Evolutionary conservation across 1,140 invertebrate genomes (phyloP).

Genomic region (Psilanteris sp.): DNA sequence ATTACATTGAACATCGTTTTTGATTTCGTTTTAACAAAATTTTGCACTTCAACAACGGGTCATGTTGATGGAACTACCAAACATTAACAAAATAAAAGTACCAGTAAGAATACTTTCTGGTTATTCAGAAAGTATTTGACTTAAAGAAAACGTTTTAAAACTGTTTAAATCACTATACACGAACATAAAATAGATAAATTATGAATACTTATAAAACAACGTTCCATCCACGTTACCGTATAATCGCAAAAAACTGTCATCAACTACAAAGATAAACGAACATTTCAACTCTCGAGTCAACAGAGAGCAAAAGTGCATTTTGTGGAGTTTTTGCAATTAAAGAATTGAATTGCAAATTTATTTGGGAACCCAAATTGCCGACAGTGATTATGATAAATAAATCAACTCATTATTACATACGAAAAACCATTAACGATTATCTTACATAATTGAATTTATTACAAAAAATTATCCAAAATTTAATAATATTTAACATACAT

Average conservation of each 20-base stretch:
- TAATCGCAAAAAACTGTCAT: conserved; percentile 45
- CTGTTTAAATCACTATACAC: no score
- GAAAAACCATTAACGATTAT: not conserved
- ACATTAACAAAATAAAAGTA: no score
- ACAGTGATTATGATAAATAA: conserved; percentile 32
- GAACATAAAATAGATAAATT: not conserved
- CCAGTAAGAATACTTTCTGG: no score
- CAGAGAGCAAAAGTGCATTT: conserved; percentile 51
- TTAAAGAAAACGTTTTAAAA: no score
- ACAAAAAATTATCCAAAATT: conserved; percentile 24
- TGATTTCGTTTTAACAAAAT: conserved; percentile 30
- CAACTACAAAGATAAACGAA: conserved; percentile 49
- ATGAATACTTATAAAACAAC: conserved; percentile 1
- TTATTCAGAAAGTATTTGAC: no score
- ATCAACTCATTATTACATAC: conserved; percentile 5
- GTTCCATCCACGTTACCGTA: conserved; percentile 18
- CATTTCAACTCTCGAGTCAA: conserved; percentile 48
- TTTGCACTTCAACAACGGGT: conserved; percentile 42
- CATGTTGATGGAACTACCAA: conserved; percentile 10
- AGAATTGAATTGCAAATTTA: conserved; percentile 27
- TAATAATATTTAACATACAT: conserved; percentile 5
- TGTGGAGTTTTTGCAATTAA: conserved; percentile 32
- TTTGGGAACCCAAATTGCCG: conserved; percentile 14
- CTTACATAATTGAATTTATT: conserved; percentile 5
- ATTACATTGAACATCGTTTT: conserved; percentile 46